Base-by-base conservation (phyloP, 2,888 invertebrate genomes). In the Drosophila paranaensis region DNA sequence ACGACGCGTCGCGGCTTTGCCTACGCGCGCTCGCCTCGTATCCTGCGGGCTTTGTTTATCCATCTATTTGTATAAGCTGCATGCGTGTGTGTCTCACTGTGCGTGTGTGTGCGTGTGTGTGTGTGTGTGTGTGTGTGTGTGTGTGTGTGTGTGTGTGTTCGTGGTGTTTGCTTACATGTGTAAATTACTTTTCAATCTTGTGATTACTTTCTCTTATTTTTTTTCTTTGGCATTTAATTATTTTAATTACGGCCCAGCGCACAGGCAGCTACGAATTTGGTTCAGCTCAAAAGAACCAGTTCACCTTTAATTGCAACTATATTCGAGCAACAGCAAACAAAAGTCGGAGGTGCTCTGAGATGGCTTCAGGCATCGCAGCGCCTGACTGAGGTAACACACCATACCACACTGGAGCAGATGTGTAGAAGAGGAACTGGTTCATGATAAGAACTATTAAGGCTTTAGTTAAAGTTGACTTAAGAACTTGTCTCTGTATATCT, bases 211-310 rank as follows among this genome's bases (percentile, higher is more conserved):
- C 50, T 81, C 84, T 20, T 79, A 79, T 81, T 87, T 81, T 86
- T 79, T 80, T 81, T 87, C 77, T 81, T 87, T 77, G 62, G 71
- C 87, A 89, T 91, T 91, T 91, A 91, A 91, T 91, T 91, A 91
- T 85, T 91, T 91, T 90, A 91, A 91, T 91, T 91, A 91, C 88
- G 87, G 42, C 73, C 70, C 79, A 81, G 63, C 71, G 79, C 79
- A 83, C 83, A 71, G 48, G 79, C 83, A 64, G 45, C 39, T 53
- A 60, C 46, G 4, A 53, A 13, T 42, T 55, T 16, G 16, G 54
- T 13, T 51, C 27, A 11, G 39, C 16, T 53, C 51, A 25, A 40
- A 27, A n/a, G 54, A 54, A 54, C 54, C 54, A 40, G 54, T 11
- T 54, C 54, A 16, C 25, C 54, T 54, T 40, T 14, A 53, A 20